Evolutionary conservation across 2,113 vertebrate genomes (phyloP).

Genomic region (Vicugna pacos): DNA sequence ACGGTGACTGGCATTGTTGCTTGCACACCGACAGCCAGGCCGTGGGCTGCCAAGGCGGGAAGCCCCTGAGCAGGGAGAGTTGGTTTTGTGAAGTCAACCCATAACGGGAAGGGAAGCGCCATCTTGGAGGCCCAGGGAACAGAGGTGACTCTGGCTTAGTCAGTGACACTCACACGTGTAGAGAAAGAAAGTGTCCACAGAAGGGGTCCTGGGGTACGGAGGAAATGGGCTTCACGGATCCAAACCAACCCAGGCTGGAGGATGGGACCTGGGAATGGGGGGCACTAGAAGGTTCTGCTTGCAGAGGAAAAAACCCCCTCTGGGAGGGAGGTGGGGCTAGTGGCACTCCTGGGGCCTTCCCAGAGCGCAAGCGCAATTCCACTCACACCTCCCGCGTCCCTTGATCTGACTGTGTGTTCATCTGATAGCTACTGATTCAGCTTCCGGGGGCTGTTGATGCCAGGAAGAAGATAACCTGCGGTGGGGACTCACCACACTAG

Average conservation of each 20-base stretch:
- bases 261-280: not conserved
- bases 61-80: not conserved
- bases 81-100: not conserved
- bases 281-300: not conserved
- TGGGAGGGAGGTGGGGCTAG: not conserved
- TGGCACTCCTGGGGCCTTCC: not conserved
- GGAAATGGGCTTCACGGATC: not conserved
- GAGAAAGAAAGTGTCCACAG: not conserved
- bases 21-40: not conserved
- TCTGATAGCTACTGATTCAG: not conserved
- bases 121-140: not conserved
- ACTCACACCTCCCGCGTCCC: not conserved
- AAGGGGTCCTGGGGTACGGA: rapidly evolving
- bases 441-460: not conserved
- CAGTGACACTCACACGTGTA: not conserved
- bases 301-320: no score
- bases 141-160: not conserved
- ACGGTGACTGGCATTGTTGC: rapidly evolving
- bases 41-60: not conserved
- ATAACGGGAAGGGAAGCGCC: not conserved
- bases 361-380: not conserved
- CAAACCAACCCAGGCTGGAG: not conserved
- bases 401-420: not conserved
- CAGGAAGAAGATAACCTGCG: not conserved
- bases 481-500: not conserved